These are phyloP conservation scores for Talpa occidentalis DNA, from an alignment of 2,113 vertebrate species.

Conservation along the genomic window DNA sequence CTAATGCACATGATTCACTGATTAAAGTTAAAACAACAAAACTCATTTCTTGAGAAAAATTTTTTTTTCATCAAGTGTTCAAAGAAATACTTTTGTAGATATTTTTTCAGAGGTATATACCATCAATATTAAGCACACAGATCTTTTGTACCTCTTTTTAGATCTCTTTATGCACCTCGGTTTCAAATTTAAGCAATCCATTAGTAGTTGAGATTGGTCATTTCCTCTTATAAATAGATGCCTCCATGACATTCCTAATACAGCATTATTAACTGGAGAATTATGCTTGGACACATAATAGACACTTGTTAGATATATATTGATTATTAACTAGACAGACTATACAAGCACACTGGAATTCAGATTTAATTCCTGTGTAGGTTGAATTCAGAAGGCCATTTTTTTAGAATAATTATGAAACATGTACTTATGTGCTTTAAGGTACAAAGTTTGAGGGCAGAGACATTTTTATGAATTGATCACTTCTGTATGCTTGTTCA, in stretches of 20 bases:
- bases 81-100: background rate
- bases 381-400: background rate
- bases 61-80: background rate
- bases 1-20: background rate
- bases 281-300: background rate
- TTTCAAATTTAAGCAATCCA: background rate
- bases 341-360: background rate
- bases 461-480: background rate
- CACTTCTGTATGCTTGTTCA: background rate
- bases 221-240: background rate
- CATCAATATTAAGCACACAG: background rate
- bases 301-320: background rate
- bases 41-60: background rate
- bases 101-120: background rate
- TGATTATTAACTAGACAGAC: background rate
- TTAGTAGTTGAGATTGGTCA: background rate
- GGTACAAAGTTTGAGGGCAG: background rate
- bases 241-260: background rate
- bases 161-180: background rate
- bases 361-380: background rate
- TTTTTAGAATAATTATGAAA: conserved; percentile 20
- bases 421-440: background rate
- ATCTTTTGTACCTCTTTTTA: background rate
- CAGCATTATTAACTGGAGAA: background rate
- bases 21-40: background rate